Conservation (phyloP, 92 coral and sea anemone genomes). For the Porites evermanni region DNA sequence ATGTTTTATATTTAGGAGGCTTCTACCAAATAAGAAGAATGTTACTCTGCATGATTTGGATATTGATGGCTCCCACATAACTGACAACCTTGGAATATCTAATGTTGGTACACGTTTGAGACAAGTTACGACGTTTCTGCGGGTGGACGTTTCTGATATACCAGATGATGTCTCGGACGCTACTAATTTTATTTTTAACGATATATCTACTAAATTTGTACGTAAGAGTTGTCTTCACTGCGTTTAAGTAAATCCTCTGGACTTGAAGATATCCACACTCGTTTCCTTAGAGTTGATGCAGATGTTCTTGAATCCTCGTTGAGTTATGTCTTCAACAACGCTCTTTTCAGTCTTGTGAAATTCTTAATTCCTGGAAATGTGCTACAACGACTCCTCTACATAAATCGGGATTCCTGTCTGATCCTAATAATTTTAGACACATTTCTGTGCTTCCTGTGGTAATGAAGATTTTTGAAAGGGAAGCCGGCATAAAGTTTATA, state of each 20-base stretch:
- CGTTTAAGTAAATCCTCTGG: slow-evolving; percentile 60
- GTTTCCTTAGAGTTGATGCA: slow-evolving; percentile 61
- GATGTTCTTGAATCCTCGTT: slow-evolving; percentile 54
- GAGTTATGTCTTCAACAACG: slow-evolving; percentile 54
- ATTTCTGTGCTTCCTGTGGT: slow-evolving; percentile 64
- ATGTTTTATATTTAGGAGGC: slow-evolving; percentile 46
- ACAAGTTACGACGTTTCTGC: background rate
- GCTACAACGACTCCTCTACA: slow-evolving; percentile 61
- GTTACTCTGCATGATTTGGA: slow-evolving; percentile 29
- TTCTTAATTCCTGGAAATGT: slow-evolving; percentile 65
- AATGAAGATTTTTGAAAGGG: slow-evolving; percentile 66
- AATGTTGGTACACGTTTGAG: slow-evolving; percentile 33
- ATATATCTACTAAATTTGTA: slow-evolving; percentile 56
- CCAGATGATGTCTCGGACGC: background rate
- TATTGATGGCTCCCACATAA: slow-evolving; percentile 10
- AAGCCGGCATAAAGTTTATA: slow-evolving; percentile 48
- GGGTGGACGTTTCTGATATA: background rate
- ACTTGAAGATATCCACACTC: slow-evolving; percentile 53
- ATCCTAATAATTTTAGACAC: slow-evolving; percentile 58
- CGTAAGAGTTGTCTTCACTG: slow-evolving; percentile 57
- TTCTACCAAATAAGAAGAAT: slow-evolving; percentile 49
- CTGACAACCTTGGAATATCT: slow-evolving; percentile 26
- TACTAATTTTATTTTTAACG: slow-evolving; percentile 22
- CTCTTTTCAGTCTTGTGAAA: slow-evolving; percentile 25
- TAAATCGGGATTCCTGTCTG: slow-evolving; percentile 34